phyloP scores from a whole-genome alignment of 2,888 invertebrate genomes.

The Mesorhabditis sp. region DNA sequence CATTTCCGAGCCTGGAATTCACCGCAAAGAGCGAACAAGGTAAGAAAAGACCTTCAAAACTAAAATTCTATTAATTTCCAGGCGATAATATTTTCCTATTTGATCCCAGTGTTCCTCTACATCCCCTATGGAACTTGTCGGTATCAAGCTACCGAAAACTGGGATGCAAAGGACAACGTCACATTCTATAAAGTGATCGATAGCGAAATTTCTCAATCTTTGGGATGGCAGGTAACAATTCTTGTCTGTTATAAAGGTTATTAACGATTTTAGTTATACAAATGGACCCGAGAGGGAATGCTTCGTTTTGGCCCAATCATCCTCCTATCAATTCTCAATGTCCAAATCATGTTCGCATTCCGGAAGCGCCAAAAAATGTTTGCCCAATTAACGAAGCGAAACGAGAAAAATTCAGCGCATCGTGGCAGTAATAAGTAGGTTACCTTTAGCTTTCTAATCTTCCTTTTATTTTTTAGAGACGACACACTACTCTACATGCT shows the following conservation, averaged over 20 bases:
- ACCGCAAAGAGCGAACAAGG: slow-evolving; percentile 33
- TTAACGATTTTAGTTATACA: slow-evolving; percentile 44
- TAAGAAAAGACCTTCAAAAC: not conserved
- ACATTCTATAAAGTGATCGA: slow-evolving; percentile 38
- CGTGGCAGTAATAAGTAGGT: not conserved
- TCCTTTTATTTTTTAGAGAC: slow-evolving; percentile 27
- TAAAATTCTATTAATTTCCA: slow-evolving; percentile 9
- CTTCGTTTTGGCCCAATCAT: slow-evolving; percentile 55
- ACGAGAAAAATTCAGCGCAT: slow-evolving; percentile 33
- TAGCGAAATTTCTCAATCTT: slow-evolving; percentile 47
- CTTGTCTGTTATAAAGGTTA: not conserved
- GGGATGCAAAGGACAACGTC: slow-evolving; percentile 27
- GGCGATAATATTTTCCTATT: slow-evolving; percentile 51
- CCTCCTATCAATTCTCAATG: slow-evolving; percentile 51
- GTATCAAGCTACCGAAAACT: slow-evolving; percentile 29
- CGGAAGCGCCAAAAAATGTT: slow-evolving; percentile 56
- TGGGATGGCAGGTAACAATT: slow-evolving; percentile 48
- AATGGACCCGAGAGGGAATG: slow-evolving; percentile 54
- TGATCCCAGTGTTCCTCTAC: slow-evolving; percentile 50
- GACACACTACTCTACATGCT: slow-evolving; percentile 56
- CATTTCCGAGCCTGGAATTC: slow-evolving; percentile 57
- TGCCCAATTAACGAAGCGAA: slow-evolving; percentile 50
- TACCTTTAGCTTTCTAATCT: not conserved
- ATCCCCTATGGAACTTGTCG: slow-evolving; percentile 53
- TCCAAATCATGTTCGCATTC: slow-evolving; percentile 57